Evolutionary conservation across 2,797 vertebrate species (phyloP).

Genomic region (Tachyglossus aculeatus): DNA sequence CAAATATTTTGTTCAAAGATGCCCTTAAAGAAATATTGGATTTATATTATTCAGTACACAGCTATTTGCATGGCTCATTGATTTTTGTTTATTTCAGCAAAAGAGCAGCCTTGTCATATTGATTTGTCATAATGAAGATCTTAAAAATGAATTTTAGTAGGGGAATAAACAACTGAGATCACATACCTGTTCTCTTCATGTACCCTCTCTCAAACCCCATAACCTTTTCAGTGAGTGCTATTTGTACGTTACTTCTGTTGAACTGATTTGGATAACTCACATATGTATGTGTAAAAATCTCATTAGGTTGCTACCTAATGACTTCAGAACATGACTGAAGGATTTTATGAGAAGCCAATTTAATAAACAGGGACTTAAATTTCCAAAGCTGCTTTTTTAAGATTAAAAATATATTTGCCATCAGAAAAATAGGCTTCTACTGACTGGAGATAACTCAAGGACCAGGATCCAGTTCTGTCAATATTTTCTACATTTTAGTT

Average conservation of each 20-base stretch:
- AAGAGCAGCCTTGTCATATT: slow-evolving; percentile 7
- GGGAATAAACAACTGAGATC: slow-evolving; percentile 29
- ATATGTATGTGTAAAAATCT: slow-evolving; percentile 11
- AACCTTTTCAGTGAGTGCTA: slow-evolving; percentile 20
- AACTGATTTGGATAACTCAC: slow-evolving; percentile 45
- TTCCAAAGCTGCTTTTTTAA: slow-evolving; percentile 1
- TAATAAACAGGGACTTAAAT: slow-evolving; percentile 38
- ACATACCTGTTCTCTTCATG: slow-evolving; percentile 14
- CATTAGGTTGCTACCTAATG: slow-evolving; percentile 28
- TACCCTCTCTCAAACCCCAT: no score
- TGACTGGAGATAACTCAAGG: slow-evolving; percentile 24
- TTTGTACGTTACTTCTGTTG: slow-evolving; percentile 22
- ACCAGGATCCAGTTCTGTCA: neutral
- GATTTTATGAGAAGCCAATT: slow-evolving; percentile 42
- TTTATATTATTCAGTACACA: slow-evolving; percentile 2
- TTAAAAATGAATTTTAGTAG: slow-evolving; percentile 35
- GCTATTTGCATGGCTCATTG: neutral
- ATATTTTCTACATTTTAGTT: neutral
- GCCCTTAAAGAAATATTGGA: neutral
- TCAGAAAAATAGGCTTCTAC: slow-evolving; percentile 6
- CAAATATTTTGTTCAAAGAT: neutral
- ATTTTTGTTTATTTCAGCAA: slow-evolving; percentile 39
- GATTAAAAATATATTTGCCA: slow-evolving; percentile 34
- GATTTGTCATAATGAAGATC: slow-evolving; percentile 29
- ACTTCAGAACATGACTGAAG: no score